Conservation (phyloP, 2,888 invertebrate species). For the Lasioglossum zephyrum region DNA sequence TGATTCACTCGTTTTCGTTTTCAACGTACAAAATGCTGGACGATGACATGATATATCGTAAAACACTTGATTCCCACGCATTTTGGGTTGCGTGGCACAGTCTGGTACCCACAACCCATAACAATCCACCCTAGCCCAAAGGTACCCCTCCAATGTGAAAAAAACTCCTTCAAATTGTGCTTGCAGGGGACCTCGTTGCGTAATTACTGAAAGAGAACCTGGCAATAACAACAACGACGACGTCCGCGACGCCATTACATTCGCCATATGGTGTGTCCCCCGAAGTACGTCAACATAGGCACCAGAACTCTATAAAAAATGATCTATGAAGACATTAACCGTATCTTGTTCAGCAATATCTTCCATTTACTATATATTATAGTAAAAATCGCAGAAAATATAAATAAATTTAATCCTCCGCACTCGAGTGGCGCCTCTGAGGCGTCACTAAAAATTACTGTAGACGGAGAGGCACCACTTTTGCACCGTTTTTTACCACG, state of each 20-base stretch:
- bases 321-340: not conserved
- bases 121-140: constrained; percentile 55
- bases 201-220: constrained; percentile 57
- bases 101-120: constrained; percentile 74
- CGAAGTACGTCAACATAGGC: constrained; percentile 51
- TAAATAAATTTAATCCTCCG: too few relatives aligned
- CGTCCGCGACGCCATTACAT: constrained; percentile 48
- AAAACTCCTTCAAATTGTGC: constrained; percentile 53
- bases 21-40: constrained; percentile 37
- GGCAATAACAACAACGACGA: constrained; percentile 61
- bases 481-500: too few relatives aligned
- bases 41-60: constrained; percentile 63
- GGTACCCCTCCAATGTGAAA: constrained; percentile 53
- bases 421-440: too few relatives aligned
- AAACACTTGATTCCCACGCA: constrained; percentile 68
- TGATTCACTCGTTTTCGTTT: constrained; percentile 44
- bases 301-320: not conserved
- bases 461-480: too few relatives aligned
- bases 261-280: constrained; percentile 72
- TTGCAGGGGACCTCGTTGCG: constrained; percentile 62
- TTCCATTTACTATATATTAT: too few relatives aligned
- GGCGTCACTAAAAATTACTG: too few relatives aligned
- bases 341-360: not conserved
- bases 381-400: too few relatives aligned
- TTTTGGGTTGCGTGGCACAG: constrained; percentile 68